Evolutionary conservation across 2,888 invertebrate genomes (phyloP).

Genomic region (Lypha dubia): DNA sequence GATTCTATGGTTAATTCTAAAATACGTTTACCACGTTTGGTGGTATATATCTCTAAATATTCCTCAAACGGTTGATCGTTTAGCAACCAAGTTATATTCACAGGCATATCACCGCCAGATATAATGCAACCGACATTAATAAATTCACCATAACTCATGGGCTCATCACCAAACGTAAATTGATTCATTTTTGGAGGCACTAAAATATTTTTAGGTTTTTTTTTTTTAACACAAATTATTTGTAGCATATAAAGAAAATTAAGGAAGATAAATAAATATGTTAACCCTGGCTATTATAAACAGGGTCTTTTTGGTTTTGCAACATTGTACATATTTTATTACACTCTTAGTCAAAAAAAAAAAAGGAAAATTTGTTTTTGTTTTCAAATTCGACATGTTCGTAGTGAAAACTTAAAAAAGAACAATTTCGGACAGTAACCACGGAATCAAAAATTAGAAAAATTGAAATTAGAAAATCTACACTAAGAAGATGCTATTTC

Average conservation of each 20-base stretch:
- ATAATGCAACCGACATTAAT: slow-evolving; percentile 84
- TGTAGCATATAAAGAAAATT: no score
- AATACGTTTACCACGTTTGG: slow-evolving; percentile 84
- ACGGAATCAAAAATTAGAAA: no score
- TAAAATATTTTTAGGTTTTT: slow-evolving; percentile 77
- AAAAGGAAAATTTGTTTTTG: no score
- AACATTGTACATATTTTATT: no score
- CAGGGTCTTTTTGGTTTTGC: no score
- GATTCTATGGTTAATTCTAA: slow-evolving; percentile 87
- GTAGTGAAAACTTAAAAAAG: no score
- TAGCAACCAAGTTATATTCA: slow-evolving; percentile 86
- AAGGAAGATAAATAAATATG: background rate
- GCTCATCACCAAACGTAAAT: slow-evolving; percentile 90
- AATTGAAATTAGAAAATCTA: no score
- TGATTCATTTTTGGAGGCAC: slow-evolving; percentile 90
- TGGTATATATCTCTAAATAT: slow-evolving; percentile 81
- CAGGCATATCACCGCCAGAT: slow-evolving; percentile 85
- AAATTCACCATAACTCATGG: slow-evolving; percentile 88
- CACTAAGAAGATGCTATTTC: no score
- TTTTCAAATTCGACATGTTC: no score
- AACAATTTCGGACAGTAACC: no score
- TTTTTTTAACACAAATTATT: background rate
- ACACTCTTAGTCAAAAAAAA: no score
- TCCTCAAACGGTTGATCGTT: slow-evolving; percentile 84
- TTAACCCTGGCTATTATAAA: background rate